Evolutionary conservation across 2,888 invertebrate species (phyloP), one percentile per base, ranked within the genome.

Genomic region (Dexiosoma caninum): DNA sequence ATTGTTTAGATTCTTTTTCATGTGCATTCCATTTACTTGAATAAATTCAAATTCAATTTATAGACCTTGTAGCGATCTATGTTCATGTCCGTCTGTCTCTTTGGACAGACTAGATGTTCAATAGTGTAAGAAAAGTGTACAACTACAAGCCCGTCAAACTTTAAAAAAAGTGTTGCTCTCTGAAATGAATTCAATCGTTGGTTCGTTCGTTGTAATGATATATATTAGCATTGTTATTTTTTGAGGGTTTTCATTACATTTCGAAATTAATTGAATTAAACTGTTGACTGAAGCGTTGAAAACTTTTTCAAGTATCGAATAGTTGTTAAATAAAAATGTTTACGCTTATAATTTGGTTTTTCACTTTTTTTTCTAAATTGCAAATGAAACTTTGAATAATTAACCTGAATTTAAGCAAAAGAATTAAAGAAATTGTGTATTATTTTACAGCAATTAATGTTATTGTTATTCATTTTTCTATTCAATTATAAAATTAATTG

Each of bases 211-310:
- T 55, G 35, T 37, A 27, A 19, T 66, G 27, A 37, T 44, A 67
- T 27, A 35, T 35, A 55, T 55, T 35, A 49, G 40, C 10, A 53
- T 72, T 16, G 19, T 16, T 37, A 2, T 27, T 10, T 53, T 62
- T 16, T 30, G 49, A 35, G 14, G 16, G 35, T 66, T 49, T 32
- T 51, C 35, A 55, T 72, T 72, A 77, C 83, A 82, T 84, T 84
- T 82, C 82, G 82, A 84, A 86, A 85, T 84, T 86, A 86, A 88
- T 88, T 87, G 84, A 87, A 85, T 87, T 86, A 85, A 87, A 83
- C 83, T 85, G 86, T 86, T 86, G 86, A 88, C 84, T 85, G 87
- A 85, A 85, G 85, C 85, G 85, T 83, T 84, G 85, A 85, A 64
- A 44, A 21, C 16, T 10, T 37, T 44, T 2, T 82, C 83, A 40